These are phyloP conservation scores for Leptothorax acervorum DNA, from an alignment of 2,888 invertebrate species.

Conservation along the genomic window DNA sequence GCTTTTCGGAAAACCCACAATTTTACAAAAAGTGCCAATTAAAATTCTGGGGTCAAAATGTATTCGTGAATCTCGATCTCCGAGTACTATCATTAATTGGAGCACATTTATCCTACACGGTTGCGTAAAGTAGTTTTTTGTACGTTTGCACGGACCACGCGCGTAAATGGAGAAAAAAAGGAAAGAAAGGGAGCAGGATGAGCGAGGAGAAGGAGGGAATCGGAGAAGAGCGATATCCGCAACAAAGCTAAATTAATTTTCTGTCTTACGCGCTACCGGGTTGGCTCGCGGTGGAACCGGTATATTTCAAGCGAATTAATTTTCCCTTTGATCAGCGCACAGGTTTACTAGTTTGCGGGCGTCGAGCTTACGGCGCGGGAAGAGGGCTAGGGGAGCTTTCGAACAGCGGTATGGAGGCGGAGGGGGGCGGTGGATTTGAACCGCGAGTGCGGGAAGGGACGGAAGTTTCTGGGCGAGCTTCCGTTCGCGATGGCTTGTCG, in stretches of 20 bases:
- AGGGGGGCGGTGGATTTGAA: not conserved
- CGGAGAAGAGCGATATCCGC: conserved; percentile 30
- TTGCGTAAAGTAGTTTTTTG: not conserved
- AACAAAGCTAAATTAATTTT: conserved; percentile 57
- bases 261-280: conserved; percentile 43
- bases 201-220: not conserved
- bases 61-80: not conserved
- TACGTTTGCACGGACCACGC: too few species aligned
- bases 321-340: conserved; percentile 59
- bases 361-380: conserved; percentile 7
- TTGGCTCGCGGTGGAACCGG: conserved; percentile 43
- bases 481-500: conserved; percentile 27
- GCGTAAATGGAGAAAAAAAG: not conserved
- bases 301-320: conserved; percentile 60
- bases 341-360: conserved; percentile 52
- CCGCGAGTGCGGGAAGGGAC: not conserved
- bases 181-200: not conserved
- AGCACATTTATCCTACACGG: not conserved
- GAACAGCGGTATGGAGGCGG: not conserved
- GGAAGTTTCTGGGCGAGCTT: conserved; percentile 49
- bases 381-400: not conserved
- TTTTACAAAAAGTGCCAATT: not conserved
- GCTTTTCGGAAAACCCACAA: not conserved
- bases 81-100: not conserved
- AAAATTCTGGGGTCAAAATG: not conserved